Evolutionary conservation across 2,797 vertebrate species (phyloP), one percentile per base, ranked within the genome.

Genomic region (Mus spretus): DNA sequence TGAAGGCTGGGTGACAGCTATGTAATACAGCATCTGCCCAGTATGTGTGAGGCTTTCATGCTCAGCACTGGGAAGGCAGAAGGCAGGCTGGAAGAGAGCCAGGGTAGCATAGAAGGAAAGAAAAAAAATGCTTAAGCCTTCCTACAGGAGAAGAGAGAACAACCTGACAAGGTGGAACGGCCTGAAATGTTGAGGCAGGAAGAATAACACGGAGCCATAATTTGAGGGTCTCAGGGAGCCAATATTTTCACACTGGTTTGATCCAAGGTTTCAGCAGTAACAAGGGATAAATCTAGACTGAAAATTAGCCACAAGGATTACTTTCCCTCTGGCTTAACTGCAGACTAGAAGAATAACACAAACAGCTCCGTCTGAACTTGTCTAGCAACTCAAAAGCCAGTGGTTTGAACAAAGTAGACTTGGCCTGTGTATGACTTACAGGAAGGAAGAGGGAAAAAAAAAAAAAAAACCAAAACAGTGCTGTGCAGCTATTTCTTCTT

Each of bases 361-460:
- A 91, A 83, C 75, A 47, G 91, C 78, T 91, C 44, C 47, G 92
- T 93, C 79, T 78, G 77, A 93, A 97, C 97, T 97, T 94, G 95
- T 78, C 92, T 17, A 55, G 75, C 85, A 63, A 47, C 22, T 4
- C 63, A 63, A 78, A 89, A 61, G 37, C 40, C 67, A 44, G n/a
- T 59, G 55, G 47, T 96, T 86, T 93, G 77, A 96, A 97, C 96
- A 97, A 96, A 97, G 93, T 93, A 1, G 7, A 44, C 70, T 12
- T 74, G 67, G 81, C 93, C 67, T 57, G 86, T 28, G 63, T 93
- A 79, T 94, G 92, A 98, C 93, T 98, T 93, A 96, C 97, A 97
- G 97, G 97, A 97, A 96, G 95, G 94, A 93, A 96, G 96, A 95
- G 95, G 96, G 93, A 34, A 91, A 91, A 70, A 88, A 34, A 91